phyloP scores from a whole-genome alignment of 2,797 vertebrate species.

The Typhlichthys eigenmanni region DNA sequence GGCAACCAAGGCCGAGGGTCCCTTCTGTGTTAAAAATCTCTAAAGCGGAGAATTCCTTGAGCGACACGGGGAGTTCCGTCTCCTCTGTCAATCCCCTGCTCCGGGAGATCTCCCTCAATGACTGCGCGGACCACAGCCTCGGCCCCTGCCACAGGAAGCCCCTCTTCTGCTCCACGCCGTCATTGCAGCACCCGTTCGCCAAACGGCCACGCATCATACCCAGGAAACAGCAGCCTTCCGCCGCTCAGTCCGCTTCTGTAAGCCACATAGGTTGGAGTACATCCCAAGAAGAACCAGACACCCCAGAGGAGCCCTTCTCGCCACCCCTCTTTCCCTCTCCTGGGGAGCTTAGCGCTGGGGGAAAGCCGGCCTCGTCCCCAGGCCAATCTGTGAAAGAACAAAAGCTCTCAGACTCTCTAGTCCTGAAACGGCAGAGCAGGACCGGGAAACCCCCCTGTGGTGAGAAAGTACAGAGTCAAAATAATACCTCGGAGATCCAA shows the following conservation, averaged over 20 bases:
- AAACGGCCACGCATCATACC: constrained; percentile 16
- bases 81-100: constrained; percentile 14
- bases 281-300: constrained; percentile 33
- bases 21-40: constrained; percentile 8
- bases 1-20: constrained; percentile 7
- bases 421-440: neutral
- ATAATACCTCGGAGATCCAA: neutral
- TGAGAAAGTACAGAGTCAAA: neutral
- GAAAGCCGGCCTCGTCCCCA: constrained; percentile 11
- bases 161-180: constrained; percentile 71
- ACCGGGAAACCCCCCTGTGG: neutral
- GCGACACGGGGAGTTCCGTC: constrained; percentile 8
- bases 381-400: constrained; percentile 8
- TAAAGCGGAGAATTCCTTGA: constrained; percentile 42
- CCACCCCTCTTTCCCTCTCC: neutral
- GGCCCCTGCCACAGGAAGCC: constrained; percentile 44
- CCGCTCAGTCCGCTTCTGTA: constrained; percentile 14
- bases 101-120: constrained; percentile 53
- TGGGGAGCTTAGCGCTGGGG: neutral
- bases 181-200: constrained; percentile 21
- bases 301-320: constrained; percentile 4
- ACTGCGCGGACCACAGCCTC: constrained; percentile 35
- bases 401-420: constrained; percentile 32
- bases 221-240: constrained; percentile 4
- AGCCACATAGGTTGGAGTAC: constrained; percentile 26